phyloP scores from a whole-genome alignment of 2,113 vertebrate genomes.

The Dryoscopus gambensis region DNA sequence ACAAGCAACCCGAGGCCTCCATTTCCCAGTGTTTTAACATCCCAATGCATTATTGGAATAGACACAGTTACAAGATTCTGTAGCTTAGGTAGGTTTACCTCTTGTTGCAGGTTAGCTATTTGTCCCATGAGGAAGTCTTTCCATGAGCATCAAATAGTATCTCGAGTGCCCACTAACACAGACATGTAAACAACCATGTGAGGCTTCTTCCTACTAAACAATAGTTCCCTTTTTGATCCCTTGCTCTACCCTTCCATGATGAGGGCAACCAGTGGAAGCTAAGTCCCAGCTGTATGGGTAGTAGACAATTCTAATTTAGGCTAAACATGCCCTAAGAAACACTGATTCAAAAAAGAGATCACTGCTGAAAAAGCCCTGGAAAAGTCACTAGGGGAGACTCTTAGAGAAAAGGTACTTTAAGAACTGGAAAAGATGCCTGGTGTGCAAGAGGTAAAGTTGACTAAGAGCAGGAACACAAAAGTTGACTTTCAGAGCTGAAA shows the following conservation, averaged over 20 bases:
- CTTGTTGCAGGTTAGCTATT: background rate
- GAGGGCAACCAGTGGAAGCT: background rate
- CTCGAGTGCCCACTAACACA: background rate
- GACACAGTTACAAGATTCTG: background rate
- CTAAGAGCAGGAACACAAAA: background rate
- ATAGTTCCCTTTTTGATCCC: background rate
- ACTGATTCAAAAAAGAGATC: background rate
- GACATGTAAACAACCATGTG: background rate
- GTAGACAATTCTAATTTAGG: background rate
- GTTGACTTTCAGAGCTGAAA: background rate
- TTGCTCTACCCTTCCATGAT: background rate
- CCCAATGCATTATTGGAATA: background rate
- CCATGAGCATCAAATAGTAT: background rate
- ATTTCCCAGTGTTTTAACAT: background rate
- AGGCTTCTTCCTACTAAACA: background rate
- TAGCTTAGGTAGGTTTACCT: background rate
- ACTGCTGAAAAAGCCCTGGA: background rate
- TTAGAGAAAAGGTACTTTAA: background rate
- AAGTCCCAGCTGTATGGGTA: background rate
- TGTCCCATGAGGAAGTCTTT: background rate
- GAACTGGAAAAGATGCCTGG: background rate
- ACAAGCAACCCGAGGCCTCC: background rate
- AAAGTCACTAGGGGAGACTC: background rate
- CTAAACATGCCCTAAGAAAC: background rate
- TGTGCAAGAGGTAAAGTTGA: background rate